Evolutionary conservation across 2,888 invertebrate species (phyloP).

Genomic region (Miltochrista miniata): DNA sequence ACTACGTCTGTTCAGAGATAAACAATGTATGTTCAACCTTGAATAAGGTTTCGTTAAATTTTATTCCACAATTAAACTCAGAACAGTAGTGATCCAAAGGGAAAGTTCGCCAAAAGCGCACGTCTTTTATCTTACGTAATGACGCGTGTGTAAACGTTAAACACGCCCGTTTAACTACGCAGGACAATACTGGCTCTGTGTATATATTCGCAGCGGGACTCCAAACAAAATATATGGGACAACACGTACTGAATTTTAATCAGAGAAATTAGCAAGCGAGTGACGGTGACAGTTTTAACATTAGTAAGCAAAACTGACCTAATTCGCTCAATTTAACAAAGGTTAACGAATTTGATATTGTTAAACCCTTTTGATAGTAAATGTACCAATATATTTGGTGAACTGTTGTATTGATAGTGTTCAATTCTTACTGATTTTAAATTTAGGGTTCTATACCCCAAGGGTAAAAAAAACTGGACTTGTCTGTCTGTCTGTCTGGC

Average conservation of each 20-base stretch:
- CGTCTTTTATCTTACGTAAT: slow-evolving; percentile 26
- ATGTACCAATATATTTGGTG: background rate
- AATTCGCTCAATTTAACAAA: slow-evolving; percentile 19
- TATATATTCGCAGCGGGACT: slow-evolving; percentile 47
- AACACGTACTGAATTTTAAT: slow-evolving; percentile 64
- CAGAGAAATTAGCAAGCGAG: slow-evolving; percentile 51
- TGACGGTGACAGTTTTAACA: slow-evolving; percentile 44
- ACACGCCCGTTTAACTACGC: slow-evolving; percentile 55
- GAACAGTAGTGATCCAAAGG: too few relatives aligned
- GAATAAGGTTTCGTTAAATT: too few relatives aligned
- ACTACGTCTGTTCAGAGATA: too few relatives aligned
- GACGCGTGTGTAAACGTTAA: slow-evolving; percentile 46
- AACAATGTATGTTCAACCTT: too few relatives aligned
- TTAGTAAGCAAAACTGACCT: slow-evolving; percentile 40
- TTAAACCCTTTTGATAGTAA: slow-evolving; percentile 13
- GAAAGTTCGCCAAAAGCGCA: background rate
- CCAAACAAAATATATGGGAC: slow-evolving; percentile 64
- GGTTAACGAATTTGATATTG: slow-evolving; percentile 23
- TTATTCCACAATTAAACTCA: too few relatives aligned
- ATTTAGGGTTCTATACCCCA: too few relatives aligned
- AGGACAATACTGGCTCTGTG: slow-evolving; percentile 48
- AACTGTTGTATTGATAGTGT: too few relatives aligned
- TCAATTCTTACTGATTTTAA: too few relatives aligned
- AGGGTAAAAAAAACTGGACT: too few relatives aligned
- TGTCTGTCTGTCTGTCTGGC: too few relatives aligned